Evolutionary conservation across 2,888 invertebrate genomes (phyloP).

Genomic region (Trisateles emortualis): DNA sequence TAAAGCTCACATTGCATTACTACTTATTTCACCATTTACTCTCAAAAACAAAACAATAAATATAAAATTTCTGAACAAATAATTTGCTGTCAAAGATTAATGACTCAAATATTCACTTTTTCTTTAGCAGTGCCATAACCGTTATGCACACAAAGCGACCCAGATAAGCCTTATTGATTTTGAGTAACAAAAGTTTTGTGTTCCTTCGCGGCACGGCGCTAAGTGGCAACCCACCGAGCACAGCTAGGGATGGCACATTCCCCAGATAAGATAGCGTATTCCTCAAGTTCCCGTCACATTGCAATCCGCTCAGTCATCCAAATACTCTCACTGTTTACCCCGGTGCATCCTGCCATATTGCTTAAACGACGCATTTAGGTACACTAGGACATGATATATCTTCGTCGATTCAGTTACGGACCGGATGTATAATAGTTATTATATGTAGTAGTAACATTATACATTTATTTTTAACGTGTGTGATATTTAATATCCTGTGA

Average conservation of each 20-base stretch:
- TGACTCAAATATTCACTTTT: conserved; percentile 62
- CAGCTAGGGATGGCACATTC: conserved; percentile 79
- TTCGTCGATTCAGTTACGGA: conserved; percentile 32
- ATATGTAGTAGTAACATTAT: too few species aligned
- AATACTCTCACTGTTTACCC: conserved; percentile 37
- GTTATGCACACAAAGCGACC: conserved; percentile 69
- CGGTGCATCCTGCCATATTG: conserved; percentile 48
- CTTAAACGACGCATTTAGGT: conserved; percentile 36
- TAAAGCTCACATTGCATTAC: conserved; percentile 48
- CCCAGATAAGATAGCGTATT: conserved; percentile 75
- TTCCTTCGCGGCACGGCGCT: conserved; percentile 72
- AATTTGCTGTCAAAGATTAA: conserved; percentile 60
- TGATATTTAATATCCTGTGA: conserved; percentile 8
- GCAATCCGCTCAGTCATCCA: conserved; percentile 75
- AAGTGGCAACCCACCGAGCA: conserved; percentile 74
- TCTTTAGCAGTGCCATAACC: conserved; percentile 60
- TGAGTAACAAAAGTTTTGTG: conserved; percentile 69
- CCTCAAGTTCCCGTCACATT: conserved; percentile 63
- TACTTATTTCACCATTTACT: conserved; percentile 55
- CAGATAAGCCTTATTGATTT: conserved; percentile 77
- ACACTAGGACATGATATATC: conserved; percentile 29
- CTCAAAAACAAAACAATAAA: conserved; percentile 46
- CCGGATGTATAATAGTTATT: conserved; percentile 36
- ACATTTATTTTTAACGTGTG: conserved; percentile 8
- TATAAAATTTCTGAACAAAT: conserved; percentile 51